phyloP scores from a whole-genome alignment of 2,888 invertebrate genomes.

The Cyclophora punctaria region DNA sequence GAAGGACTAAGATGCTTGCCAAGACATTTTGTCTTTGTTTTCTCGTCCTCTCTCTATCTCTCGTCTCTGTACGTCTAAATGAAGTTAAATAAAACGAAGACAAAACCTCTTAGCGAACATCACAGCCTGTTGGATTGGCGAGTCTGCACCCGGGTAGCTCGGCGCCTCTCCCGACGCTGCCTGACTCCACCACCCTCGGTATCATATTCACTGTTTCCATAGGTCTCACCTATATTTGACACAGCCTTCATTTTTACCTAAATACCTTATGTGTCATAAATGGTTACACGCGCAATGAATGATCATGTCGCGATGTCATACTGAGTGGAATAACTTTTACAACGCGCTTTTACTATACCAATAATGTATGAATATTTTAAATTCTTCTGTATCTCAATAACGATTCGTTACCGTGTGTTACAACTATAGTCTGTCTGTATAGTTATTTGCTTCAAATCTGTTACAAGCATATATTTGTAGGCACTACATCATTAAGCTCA shows the following conservation, averaged over 20 bases:
- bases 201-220: conserved; percentile 28
- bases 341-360: no score
- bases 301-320: no score
- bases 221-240: conserved; percentile 49
- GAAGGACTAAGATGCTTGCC: no score
- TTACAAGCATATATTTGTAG: conserved; percentile 75
- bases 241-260: conserved; percentile 56
- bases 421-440: conserved; percentile 20
- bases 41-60: no score
- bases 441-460: conserved; percentile 46
- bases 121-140: no score
- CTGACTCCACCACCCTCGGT: conserved; percentile 5
- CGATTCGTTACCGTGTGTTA: conserved; percentile 8
- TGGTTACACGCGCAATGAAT: conserved; percentile 6
- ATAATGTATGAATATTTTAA: conserved; percentile 24
- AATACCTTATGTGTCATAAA: conserved; percentile 28
- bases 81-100: no score
- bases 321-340: no score
- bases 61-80: no score
- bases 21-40: no score
- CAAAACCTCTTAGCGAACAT: no score
- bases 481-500: conserved; percentile 80
- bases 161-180: not conserved
- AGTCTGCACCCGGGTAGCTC: not conserved
- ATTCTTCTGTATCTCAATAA: conserved; percentile 23